Conservation (phyloP, 2,113 vertebrate species). For the Pontoporia blainvillei region DNA sequence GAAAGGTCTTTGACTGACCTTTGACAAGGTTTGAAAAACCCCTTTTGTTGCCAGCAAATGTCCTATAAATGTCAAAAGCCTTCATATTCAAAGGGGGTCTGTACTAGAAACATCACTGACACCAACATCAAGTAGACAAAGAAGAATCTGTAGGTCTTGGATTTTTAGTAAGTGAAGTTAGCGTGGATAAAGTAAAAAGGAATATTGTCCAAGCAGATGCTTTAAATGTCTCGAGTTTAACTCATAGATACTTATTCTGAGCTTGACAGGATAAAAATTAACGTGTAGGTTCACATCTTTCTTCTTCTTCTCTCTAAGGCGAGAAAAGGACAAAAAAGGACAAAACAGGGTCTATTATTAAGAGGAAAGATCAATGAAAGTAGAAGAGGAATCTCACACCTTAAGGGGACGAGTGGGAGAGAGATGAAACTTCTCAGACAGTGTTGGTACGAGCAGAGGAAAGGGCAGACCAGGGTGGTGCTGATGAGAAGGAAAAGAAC, state of each 20-base stretch:
- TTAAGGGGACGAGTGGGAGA: background rate
- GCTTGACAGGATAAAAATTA: background rate
- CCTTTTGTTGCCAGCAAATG: background rate
- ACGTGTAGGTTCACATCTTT: background rate
- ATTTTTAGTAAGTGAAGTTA: background rate
- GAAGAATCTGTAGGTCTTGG: background rate
- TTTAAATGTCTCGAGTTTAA: background rate
- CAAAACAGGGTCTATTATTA: background rate
- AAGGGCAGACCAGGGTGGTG: background rate
- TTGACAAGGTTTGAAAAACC: slow-evolving; percentile 4
- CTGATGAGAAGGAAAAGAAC: background rate
- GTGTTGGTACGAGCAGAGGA: background rate
- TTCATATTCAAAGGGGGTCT: background rate
- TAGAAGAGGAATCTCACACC: background rate
- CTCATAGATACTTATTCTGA: background rate
- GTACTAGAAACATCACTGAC: background rate
- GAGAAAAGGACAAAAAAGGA: background rate
- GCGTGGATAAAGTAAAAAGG: background rate
- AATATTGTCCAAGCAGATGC: background rate
- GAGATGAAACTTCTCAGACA: background rate
- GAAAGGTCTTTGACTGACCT: background rate
- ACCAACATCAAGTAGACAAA: background rate
- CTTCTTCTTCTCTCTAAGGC: background rate
- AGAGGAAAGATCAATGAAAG: background rate
- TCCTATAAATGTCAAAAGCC: background rate